Percentiles rank a stretch among this genome's conserved stretches.
Conservation (phyloP, 2,113 vertebrate genomes). For the Amblyornis subalaris region DNA sequence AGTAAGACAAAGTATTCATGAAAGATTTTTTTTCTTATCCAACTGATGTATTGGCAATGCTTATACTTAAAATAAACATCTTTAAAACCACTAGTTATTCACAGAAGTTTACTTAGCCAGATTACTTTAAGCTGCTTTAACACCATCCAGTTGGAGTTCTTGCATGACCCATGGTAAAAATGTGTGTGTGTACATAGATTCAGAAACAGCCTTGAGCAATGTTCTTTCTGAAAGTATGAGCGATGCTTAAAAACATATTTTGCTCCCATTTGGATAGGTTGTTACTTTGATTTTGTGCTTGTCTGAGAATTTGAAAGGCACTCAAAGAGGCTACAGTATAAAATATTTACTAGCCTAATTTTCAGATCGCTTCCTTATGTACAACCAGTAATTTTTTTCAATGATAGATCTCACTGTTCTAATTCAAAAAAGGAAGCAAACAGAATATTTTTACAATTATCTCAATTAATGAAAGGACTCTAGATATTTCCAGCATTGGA, state of each 20-base stretch:
- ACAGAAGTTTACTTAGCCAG: neutral
- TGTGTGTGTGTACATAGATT: neutral
- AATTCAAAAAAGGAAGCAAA: neutral
- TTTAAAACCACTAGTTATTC: neutral
- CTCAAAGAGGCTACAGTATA: neutral
- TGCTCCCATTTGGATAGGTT: slow-evolving; percentile 35
- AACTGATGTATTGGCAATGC: neutral
- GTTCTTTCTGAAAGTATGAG: slow-evolving; percentile 20
- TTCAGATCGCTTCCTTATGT: neutral
- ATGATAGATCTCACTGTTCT: neutral
- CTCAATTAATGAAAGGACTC: neutral
- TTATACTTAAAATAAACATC: neutral
- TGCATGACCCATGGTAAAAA: neutral
- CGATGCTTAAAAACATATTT: slow-evolving; percentile 28
- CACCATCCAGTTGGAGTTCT: neutral
- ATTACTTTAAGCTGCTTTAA: neutral
- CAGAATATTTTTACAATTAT: neutral
- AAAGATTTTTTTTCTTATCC: neutral
- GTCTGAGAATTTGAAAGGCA: slow-evolving; percentile 35
- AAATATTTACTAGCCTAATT: slow-evolving; percentile 38
- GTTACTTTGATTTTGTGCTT: slow-evolving; percentile 46
- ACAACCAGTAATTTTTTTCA: neutral
- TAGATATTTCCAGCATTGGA: neutral
- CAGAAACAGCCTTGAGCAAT: slow-evolving; percentile 40
- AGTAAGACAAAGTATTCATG: neutral